A percentile compares a stretch with the other conserved stretches of the same genome.
Conservation (phyloP, 2,113 vertebrate species). For the rat (Rattus norvegicus) region DNA sequence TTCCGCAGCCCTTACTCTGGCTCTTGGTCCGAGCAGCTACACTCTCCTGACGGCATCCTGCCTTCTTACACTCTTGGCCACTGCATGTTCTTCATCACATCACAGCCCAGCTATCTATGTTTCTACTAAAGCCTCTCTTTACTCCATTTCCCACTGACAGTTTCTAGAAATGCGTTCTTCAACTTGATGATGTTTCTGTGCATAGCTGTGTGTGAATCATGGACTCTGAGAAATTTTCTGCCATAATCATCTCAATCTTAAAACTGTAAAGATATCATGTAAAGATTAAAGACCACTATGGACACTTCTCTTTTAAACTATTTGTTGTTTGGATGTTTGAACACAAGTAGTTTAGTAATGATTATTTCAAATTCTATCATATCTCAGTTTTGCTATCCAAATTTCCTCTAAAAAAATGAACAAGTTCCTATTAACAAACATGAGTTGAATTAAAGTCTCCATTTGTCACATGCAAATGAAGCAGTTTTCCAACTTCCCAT, state of each 20-base stretch:
- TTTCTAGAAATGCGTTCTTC: neutral
- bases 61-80: neutral
- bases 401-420: conserved; percentile 67
- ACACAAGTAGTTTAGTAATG: neutral
- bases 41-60: neutral
- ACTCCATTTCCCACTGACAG: neutral
- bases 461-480: neutral
- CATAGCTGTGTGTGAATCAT: neutral
- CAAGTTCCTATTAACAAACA: neutral
- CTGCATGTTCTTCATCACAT: neutral
- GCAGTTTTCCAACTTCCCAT: neutral
- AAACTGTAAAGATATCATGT: neutral
- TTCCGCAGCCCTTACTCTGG: neutral
- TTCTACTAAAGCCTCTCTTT: neutral
- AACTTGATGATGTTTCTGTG: neutral
- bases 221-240: neutral
- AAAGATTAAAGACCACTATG: neutral
- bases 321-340: neutral
- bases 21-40: neutral
- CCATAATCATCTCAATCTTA: neutral
- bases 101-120: neutral
- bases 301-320: neutral
- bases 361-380: conserved; percentile 1
- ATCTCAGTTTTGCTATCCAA: neutral
- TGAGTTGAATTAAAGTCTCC: conserved; percentile 47